phyloP scores from a whole-genome alignment of 2,797 vertebrate genomes.

The Vespertilio murinus region DNA sequence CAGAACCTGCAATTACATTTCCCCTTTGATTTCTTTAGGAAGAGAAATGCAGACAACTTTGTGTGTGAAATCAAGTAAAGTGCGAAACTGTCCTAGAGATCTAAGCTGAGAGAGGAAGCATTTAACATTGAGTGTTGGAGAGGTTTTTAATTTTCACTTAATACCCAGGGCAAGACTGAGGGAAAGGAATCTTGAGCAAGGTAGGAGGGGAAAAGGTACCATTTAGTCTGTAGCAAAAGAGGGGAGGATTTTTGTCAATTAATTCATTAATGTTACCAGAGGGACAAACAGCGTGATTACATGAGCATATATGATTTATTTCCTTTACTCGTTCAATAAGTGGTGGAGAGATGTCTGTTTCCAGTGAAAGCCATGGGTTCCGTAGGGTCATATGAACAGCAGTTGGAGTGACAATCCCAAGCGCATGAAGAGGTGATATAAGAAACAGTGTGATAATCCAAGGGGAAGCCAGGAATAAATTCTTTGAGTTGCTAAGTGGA shows the following conservation, averaged over 20 bases:
- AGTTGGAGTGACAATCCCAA: background rate
- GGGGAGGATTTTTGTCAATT: background rate
- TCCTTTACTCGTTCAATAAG: background rate
- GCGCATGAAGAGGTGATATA: background rate
- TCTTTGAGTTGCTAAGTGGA: background rate
- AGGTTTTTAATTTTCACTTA: slow-evolving; percentile 55
- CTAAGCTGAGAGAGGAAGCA: background rate
- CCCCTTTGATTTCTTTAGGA: background rate
- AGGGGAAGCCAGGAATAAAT: background rate
- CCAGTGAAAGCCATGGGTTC: background rate
- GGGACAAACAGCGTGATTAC: background rate
- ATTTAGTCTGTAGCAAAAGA: background rate
- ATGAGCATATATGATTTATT: background rate
- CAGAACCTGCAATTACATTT: background rate
- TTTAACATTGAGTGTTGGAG: slow-evolving; percentile 12
- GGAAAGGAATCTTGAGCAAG: background rate
- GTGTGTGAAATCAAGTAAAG: slow-evolving; percentile 29
- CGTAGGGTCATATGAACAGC: background rate
- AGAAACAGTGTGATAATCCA: background rate
- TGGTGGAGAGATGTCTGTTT: background rate
- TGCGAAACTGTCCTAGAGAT: background rate
- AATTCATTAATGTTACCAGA: background rate
- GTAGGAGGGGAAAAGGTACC: background rate
- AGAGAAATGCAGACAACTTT: background rate
- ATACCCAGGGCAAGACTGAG: background rate